Evolutionary conservation across 2,797 vertebrate species (phyloP), one percentile per base, ranked within the genome.

Genomic region (Lemur catta): DNA sequence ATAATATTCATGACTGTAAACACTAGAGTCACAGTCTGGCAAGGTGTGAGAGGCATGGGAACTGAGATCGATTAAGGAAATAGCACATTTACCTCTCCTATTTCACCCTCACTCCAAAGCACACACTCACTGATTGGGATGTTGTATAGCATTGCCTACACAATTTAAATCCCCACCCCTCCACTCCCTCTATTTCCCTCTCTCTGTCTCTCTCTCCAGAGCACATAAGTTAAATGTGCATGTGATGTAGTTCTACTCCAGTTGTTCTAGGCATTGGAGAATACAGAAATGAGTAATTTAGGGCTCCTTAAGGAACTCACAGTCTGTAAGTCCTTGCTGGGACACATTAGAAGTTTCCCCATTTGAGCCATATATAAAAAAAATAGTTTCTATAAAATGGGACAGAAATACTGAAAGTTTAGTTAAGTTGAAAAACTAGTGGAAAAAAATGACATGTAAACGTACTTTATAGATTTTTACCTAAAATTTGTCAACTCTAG

Each of bases 361-460:
- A 90, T 30, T 4, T 67, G 35, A 82, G 50, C 52, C 22, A 7
- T n/a, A 69, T 61, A 87, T 41, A 57, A 84, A 84, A 28, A 72
- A 86, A 78, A 75, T 69, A 75, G 41, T 78, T 74, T 69, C 28
- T 93, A 46, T 94, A 88, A 59, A 41, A 35, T 84, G 33, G 41
- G 8, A 94, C 38, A 89, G 61, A 95, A 78, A 78, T 92, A 17
- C 55, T 57, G 13, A 93, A 33, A 78, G 24, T 78, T 85, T 59
- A 79, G 28, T 96, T 69, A 95, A 78, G 33, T 55, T 94, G 55
- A 74, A 90, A 89, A 76, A 61, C 76, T 74, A 84, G 46, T 75
- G 28, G 74, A 6, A 7, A 65, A 65, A 92, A 84, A 7, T 63
- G 33, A 89, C 11, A 7, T 79, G 8, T 84, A 87, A 69, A 74